phyloP scores from a whole-genome alignment of 2,113 vertebrate genomes.

The Pitta sordida region DNA sequence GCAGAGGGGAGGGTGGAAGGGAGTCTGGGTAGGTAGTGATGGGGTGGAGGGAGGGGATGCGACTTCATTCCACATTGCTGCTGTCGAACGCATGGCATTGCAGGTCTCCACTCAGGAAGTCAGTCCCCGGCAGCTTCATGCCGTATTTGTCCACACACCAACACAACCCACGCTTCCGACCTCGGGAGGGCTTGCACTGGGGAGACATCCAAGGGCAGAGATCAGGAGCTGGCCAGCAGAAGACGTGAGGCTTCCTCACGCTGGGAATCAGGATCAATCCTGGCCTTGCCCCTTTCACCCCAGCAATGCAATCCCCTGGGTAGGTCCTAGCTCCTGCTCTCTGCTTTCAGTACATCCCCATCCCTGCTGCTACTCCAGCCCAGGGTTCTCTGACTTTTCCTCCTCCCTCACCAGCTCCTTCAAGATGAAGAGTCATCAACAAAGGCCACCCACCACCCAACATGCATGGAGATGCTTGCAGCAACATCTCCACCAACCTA shows the following conservation, averaged over 20 bases:
- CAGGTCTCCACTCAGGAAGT: conserved; percentile 89
- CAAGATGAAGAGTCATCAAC: background rate
- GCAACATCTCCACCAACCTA: background rate
- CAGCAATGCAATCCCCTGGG: background rate
- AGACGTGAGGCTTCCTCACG: rapidly evolving
- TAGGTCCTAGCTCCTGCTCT: background rate
- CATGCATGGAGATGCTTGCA: background rate
- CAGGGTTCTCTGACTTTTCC: background rate
- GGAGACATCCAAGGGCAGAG: conserved; percentile 10
- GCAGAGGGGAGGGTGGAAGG: conserved; percentile 69
- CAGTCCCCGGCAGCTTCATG: conserved; percentile 91
- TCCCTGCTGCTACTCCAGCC: background rate
- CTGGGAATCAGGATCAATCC: background rate
- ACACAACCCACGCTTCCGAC: conserved; percentile 94
- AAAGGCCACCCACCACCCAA: background rate
- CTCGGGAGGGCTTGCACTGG: conserved; percentile 97
- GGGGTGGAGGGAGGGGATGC: conserved; percentile 65
- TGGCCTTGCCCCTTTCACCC: background rate
- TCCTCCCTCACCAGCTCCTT: background rate
- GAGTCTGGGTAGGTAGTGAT: conserved; percentile 61
- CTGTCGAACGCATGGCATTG: conserved; percentile 95
- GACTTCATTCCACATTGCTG: conserved; percentile 89
- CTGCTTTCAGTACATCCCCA: background rate
- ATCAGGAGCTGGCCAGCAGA: background rate
- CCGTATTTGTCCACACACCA: conserved; percentile 99